Evolutionary conservation across 2,888 invertebrate species (phyloP).

Genomic region (Sabatieria punctata): DNA sequence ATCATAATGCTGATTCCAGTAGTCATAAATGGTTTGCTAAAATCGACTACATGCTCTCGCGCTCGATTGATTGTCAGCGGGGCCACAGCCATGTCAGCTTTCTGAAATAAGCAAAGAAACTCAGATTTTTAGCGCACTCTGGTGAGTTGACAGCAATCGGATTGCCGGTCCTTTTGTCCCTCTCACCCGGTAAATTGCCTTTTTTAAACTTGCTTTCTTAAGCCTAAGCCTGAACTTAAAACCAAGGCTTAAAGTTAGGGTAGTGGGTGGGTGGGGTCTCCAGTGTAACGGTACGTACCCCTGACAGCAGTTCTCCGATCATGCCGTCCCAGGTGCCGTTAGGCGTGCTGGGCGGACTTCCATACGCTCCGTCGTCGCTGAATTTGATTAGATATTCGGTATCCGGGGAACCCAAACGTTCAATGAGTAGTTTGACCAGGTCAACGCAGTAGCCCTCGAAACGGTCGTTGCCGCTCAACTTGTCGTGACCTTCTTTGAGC

Average conservation of each 20-base stretch:
- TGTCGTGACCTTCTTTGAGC: conserved; percentile 48
- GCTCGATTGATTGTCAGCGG: conserved; percentile 79
- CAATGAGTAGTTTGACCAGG: conserved; percentile 31
- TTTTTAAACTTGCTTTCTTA: too few relatives aligned
- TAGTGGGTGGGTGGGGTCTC: too few relatives aligned
- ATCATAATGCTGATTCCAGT: too few relatives aligned
- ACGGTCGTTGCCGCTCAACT: conserved; percentile 54
- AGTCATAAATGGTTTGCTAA: conserved; percentile 90
- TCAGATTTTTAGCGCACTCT: too few relatives aligned
- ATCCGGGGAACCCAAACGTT: conserved; percentile 26
- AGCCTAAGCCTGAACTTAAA: too few relatives aligned
- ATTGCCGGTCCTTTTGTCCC: too few relatives aligned
- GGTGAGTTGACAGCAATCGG: too few relatives aligned
- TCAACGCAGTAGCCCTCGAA: conserved; percentile 47
- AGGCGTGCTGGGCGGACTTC: conserved; percentile 24
- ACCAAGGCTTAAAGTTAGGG: too few relatives aligned
- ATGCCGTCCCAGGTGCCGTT: conserved; percentile 32
- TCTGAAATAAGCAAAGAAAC: conserved; percentile 42
- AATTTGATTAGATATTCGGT: conserved; percentile 31
- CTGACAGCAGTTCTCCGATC: conserved; percentile 27
- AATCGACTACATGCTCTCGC: conserved; percentile 76
- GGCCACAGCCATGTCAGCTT: conserved; percentile 81
- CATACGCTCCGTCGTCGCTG: conserved; percentile 32
- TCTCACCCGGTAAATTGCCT: too few relatives aligned
- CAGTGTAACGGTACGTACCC: conserved; percentile 11